These are phyloP conservation scores for Thysanoteuthis rhombus DNA, from an alignment of 2,888 invertebrate species.

Conservation along the genomic window DNA sequence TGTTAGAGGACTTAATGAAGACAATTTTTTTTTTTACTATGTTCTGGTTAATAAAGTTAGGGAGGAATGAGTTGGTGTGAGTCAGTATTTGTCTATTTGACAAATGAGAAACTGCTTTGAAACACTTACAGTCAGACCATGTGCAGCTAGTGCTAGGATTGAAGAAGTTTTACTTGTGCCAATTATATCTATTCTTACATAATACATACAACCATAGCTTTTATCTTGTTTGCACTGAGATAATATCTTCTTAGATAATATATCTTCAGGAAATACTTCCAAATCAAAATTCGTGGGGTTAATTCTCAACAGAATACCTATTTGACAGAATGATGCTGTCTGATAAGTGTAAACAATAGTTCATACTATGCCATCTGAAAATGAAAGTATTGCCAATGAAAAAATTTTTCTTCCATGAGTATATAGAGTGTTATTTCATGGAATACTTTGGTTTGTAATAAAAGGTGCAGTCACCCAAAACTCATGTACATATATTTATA, in stretches of 20 bases:
- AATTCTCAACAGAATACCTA: not conserved
- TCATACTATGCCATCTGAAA: no score
- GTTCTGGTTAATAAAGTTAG: slow-evolving; percentile 12
- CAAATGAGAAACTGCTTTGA: not conserved
- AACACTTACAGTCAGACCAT: not conserved
- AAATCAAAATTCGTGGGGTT: not conserved
- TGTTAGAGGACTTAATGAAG: not conserved
- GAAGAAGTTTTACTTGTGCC: not conserved
- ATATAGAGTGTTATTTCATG: not conserved
- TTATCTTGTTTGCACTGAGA: not conserved
- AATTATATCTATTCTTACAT: not conserved
- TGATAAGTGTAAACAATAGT: not conserved
- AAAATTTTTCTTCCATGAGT: not conserved
- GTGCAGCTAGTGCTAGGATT: not conserved
- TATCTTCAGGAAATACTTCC: not conserved
- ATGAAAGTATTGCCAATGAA: no score
- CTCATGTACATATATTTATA: not conserved
- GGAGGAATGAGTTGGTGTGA: not conserved
- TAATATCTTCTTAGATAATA: not conserved
- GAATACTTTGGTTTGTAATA: not conserved
- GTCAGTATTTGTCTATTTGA: not conserved
- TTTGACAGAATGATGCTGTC: not conserved
- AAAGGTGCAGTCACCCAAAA: not conserved
- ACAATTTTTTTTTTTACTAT: not conserved
- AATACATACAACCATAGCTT: not conserved